Evolutionary conservation across 2,113 vertebrate genomes (phyloP).

Genomic region (Felis chaus): DNA sequence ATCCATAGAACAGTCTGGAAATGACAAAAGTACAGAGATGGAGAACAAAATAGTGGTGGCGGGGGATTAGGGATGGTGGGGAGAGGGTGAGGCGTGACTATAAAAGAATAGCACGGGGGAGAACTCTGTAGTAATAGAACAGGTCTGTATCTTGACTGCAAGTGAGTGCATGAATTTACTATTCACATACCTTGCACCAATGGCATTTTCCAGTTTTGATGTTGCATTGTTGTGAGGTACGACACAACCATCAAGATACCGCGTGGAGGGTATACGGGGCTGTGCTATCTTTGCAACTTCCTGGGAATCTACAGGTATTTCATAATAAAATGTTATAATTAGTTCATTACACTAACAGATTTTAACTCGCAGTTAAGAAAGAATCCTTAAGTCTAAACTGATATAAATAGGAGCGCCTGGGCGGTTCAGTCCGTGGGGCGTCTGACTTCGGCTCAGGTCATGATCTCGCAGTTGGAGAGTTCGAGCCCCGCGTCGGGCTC

Average conservation of each 20-base stretch:
- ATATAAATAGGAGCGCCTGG: neutral
- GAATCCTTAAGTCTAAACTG: neutral
- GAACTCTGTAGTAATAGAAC: neutral
- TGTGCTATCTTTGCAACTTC: neutral
- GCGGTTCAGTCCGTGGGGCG: too few species aligned
- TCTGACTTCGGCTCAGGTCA: too few species aligned
- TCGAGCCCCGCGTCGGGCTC: too few species aligned
- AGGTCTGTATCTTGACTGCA: neutral
- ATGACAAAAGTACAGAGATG: neutral
- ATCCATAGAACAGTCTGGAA: neutral
- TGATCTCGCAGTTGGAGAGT: too few species aligned
- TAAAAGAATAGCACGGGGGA: neutral
- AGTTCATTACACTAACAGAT: neutral
- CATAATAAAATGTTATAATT: neutral
- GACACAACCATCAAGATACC: neutral
- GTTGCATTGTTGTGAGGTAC: neutral
- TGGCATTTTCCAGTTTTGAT: neutral
- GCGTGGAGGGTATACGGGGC: neutral
- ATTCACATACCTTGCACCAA: rapidly evolving
- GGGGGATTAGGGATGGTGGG: too few species aligned
- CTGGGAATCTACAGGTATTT: neutral
- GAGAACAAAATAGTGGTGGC: neutral
- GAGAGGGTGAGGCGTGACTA: neutral
- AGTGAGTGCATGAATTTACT: neutral
- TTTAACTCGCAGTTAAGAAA: neutral